Evolutionary conservation across 2,888 invertebrate genomes (phyloP), one percentile per base, ranked within the genome.

Genomic region (Osmoderma eremita): DNA sequence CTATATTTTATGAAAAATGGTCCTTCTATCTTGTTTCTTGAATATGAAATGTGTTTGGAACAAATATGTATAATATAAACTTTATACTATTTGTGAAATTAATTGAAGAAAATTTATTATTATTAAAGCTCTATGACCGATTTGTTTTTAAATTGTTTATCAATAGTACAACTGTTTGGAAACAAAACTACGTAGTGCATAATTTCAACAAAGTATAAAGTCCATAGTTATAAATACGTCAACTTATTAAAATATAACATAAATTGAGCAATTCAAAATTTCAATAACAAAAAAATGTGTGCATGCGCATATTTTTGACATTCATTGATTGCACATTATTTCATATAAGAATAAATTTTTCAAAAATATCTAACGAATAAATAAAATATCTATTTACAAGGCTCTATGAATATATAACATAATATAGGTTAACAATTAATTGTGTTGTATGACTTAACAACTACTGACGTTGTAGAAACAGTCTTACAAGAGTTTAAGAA

Each of bases 231-330:
- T n/a, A n/a, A n/a, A 18, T 3, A 6, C 20, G 15, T 18, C 30
- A 12, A 4, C 18, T 56, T n/a, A 42, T 15, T 45, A 45, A 58
- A 17, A 45, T 24, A 42, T 10, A 42, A 38, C 18, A 53, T 66
- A 72, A 67, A 65, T 65, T 62, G 62, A 67, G 58, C 65, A 61
- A 69, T 62, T 45, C 30, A 50, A 51, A 51, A 30, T 10, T 30
- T 51, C 8, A 51, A 51, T 12, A 8, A 6, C 20, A 51, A 51
- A 56, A 56, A 56, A 24, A 10, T n/a, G 4, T 24, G n/a, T 15
- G 17, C 10, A 6, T 30, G 3, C 8, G 30, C 6, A 30, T 30
- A 30, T 30, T 30, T 30, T 30, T 5, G n/a, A n/a, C n/a, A n/a
- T n/a, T n/a, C n/a, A 41, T 56, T 22, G 18, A 61, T 61, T 61